These are phyloP conservation scores for Alfaro cultratus DNA, from an alignment of 2,797 vertebrate genomes.

Conservation along the genomic window DNA sequence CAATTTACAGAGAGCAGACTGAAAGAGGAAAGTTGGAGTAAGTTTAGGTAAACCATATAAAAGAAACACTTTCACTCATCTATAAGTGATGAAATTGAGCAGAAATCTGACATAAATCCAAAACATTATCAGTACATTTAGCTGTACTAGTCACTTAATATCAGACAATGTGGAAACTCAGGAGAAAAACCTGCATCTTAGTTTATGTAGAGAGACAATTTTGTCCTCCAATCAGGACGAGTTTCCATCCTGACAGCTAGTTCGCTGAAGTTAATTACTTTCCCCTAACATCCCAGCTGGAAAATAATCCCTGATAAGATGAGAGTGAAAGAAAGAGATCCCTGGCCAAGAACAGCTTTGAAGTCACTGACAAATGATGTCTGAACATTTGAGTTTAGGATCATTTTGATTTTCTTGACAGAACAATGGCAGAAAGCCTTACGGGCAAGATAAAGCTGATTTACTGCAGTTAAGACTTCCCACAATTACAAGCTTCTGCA, in stretches of 20 bases:
- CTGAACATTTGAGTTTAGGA: conserved; percentile 33
- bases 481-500: conserved; percentile 3
- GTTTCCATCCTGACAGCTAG: conserved; percentile 46
- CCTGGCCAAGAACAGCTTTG: conserved; percentile 11
- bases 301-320: conserved; percentile 56
- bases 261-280: conserved; percentile 64
- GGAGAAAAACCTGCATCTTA: conserved; percentile 5
- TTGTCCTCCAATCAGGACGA: conserved; percentile 26
- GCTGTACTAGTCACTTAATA: background rate
- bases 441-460: conserved; percentile 4
- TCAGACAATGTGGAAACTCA: background rate
- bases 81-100: background rate
- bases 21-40: background rate
- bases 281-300: conserved; percentile 38
- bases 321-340: conserved; percentile 14
- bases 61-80: background rate
- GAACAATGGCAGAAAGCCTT: conserved; percentile 8
- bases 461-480: conserved; percentile 8
- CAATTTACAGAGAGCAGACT: background rate
- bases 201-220: background rate
- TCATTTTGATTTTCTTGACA: conserved; percentile 21
- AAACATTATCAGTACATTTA: background rate
- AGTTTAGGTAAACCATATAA: background rate
- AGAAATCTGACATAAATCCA: background rate
- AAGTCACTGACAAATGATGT: conserved; percentile 51